phyloP scores from a whole-genome alignment of 2,888 invertebrate species.

The Perizoma flavofasciatum region DNA sequence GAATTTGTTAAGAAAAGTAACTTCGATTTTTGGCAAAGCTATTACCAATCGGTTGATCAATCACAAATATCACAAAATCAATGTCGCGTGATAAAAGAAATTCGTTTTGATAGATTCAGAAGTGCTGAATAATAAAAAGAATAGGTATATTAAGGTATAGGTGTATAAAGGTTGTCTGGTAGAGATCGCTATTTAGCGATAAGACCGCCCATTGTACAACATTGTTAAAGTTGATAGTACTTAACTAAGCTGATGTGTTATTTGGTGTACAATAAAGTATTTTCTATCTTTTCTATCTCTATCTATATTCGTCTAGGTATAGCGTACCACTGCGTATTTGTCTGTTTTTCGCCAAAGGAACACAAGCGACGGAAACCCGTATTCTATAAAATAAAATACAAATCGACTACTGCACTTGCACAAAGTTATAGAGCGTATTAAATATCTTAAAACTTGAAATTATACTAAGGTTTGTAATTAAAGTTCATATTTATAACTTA shows the following conservation, averaged over 20 bases:
- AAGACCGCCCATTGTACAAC: too few species aligned
- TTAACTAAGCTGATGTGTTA: too few species aligned
- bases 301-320: too few species aligned
- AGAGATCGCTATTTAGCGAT: too few species aligned
- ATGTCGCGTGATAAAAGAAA: constrained; percentile 57
- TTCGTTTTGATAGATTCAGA: constrained; percentile 50
- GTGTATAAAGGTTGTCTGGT: too few species aligned
- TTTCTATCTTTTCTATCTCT: too few species aligned
- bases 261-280: too few species aligned
- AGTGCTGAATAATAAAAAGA: constrained; percentile 59
- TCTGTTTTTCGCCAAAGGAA: constrained; percentile 40
- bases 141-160: too few species aligned
- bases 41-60: constrained; percentile 20
- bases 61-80: constrained; percentile 40
- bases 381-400: constrained; percentile 18
- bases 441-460: constrained; percentile 7
- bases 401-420: constrained; percentile 21
- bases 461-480: too few species aligned
- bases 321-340: constrained; percentile 34
- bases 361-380: constrained; percentile 10
- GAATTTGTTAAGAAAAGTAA: constrained; percentile 3
- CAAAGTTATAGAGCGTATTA: constrained; percentile 18
- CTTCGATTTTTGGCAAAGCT: not conserved
- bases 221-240: too few species aligned
- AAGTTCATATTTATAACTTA: too few species aligned